Evolutionary conservation across 1,140 invertebrate genomes (phyloP).

Genomic region (Eueides isabella): DNA sequence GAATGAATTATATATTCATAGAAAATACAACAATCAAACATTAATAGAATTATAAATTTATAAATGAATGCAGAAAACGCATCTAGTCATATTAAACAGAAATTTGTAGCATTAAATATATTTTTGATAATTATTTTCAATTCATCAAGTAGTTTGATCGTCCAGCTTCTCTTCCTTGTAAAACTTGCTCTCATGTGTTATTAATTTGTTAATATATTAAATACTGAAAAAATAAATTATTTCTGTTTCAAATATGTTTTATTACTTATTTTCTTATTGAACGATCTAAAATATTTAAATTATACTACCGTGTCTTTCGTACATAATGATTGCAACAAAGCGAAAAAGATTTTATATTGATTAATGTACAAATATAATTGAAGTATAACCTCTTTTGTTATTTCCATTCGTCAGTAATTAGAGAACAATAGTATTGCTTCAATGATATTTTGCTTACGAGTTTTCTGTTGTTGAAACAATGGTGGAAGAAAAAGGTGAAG

Average conservation of each 20-base stretch:
- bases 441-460: slow-evolving; percentile 3
- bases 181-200: slow-evolving; percentile 34
- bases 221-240: slow-evolving; percentile 44
- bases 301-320: too few species aligned
- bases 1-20: neutral
- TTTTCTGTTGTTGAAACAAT: slow-evolving; percentile 37
- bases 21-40: neutral
- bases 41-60: neutral
- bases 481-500: slow-evolving; percentile 66
- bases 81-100: slow-evolving; percentile 28
- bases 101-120: neutral
- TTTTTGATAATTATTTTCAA: neutral
- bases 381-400: neutral
- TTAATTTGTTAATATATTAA: slow-evolving; percentile 40
- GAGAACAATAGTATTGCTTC: slow-evolving; percentile 5
- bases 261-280: too few species aligned
- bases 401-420: neutral
- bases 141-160: neutral
- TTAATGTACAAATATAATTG: too few species aligned
- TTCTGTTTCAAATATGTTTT: slow-evolving; percentile 32
- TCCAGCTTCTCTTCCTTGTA: slow-evolving; percentile 21
- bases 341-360: too few species aligned
- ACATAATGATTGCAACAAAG: too few species aligned
- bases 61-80: neutral
- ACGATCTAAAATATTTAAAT: too few species aligned